A percentile compares a stretch with the other conserved stretches of the same genome.
These are phyloP conservation scores for Cataglyphis albicans DNA, from an alignment of 2,888 invertebrate genomes.

Conservation along the genomic window DNA sequence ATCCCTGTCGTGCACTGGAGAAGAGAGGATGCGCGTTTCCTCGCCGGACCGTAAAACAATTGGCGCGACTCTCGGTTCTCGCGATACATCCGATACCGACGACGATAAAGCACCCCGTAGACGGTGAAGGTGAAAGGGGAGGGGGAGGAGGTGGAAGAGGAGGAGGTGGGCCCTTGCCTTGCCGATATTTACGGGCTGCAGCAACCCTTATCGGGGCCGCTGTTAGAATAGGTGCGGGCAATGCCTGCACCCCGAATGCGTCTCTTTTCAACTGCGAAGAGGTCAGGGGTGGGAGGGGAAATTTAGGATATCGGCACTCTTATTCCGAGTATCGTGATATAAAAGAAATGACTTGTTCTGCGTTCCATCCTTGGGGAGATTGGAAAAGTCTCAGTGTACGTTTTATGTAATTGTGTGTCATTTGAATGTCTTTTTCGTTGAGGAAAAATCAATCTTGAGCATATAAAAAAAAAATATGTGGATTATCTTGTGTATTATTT, in stretches of 20 bases:
- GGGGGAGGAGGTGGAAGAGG: neutral
- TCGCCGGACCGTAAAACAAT: constrained; percentile 82
- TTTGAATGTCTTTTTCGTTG: neutral
- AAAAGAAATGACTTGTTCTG: neutral
- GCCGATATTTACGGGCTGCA: constrained; percentile 83
- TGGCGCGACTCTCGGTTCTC: constrained; percentile 77
- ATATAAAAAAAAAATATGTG: neutral
- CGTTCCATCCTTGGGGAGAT: neutral
- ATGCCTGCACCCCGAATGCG: constrained; percentile 57
- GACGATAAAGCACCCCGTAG: constrained; percentile 78
- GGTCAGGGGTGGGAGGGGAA: neutral
- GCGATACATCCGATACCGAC: constrained; percentile 80
- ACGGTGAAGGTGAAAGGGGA: constrained; percentile 45
- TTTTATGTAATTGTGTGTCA: neutral
- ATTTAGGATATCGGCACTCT: constrained; percentile 37
- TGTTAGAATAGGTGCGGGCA: constrained; percentile 81
- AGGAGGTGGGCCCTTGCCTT: constrained; percentile 60
- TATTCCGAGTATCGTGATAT: constrained; percentile 3
- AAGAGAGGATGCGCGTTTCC: constrained; percentile 54
- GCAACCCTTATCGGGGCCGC: constrained; percentile 79
- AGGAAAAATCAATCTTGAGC: neutral
- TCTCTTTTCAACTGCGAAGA: constrained; percentile 3
- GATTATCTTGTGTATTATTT: neutral
- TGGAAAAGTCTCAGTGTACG: neutral
- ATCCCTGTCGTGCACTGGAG: constrained; percentile 25